Evolutionary conservation across 2,888 invertebrate species (phyloP).

Genomic region (Hydroisotoma schaefferi): DNA sequence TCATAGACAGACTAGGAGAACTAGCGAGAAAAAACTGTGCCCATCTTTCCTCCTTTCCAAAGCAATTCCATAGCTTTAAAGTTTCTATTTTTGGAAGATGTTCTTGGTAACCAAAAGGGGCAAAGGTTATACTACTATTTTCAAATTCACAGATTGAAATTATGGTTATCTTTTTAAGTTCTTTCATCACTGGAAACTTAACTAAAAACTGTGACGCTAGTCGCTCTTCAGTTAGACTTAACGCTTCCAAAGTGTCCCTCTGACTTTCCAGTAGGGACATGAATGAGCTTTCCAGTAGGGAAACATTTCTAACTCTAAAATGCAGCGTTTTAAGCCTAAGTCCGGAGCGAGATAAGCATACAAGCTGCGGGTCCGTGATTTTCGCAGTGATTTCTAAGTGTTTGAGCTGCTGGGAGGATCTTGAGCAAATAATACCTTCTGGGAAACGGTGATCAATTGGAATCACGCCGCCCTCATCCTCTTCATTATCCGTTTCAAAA

Average conservation of each 20-base stretch:
- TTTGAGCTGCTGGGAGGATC: constrained; percentile 2
- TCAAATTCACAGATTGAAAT: constrained; percentile 36
- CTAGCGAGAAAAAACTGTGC: constrained; percentile 22
- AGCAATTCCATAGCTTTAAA: constrained; percentile 33
- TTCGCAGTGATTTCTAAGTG: constrained; percentile 18
- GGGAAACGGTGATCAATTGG: constrained; percentile 8
- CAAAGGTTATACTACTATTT: constrained; percentile 27
- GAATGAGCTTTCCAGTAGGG: constrained; percentile 26
- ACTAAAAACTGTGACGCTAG: constrained; percentile 24
- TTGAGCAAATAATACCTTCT: constrained; percentile 7
- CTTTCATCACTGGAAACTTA: constrained; percentile 25
- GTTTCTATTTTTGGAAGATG: constrained; percentile 20
- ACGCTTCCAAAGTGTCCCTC: constrained; percentile 21
- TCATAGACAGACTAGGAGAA: constrained; percentile 22
- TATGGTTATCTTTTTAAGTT: constrained; percentile 28
- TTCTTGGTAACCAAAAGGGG: constrained; percentile 34
- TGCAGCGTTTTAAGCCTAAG: constrained; percentile 28
- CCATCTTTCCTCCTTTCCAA: constrained; percentile 27
- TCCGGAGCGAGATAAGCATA: constrained; percentile 1
- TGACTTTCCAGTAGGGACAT: constrained; percentile 28
- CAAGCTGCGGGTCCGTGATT: constrained; percentile 8
- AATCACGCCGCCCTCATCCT: not conserved
- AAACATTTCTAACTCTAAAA: constrained; percentile 29
- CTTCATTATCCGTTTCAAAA: not conserved
- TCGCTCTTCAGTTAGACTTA: constrained; percentile 26